These are phyloP conservation scores for Anolis carolinensis DNA, from an alignment of 2,113 vertebrate genomes.

Conservation along the genomic window DNA sequence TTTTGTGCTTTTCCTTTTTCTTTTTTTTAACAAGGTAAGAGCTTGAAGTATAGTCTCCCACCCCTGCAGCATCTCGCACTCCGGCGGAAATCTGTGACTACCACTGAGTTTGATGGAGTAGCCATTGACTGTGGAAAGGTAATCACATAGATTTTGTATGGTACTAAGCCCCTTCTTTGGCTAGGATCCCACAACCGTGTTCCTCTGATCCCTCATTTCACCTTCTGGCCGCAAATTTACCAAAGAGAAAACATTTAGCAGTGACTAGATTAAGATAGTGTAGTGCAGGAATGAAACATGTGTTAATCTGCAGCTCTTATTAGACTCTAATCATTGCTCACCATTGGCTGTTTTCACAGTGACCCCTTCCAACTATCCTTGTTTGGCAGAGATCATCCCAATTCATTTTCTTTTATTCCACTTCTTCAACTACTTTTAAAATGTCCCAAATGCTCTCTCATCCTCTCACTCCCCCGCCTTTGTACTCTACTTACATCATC, in stretches of 20 bases:
- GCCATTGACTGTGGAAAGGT: constrained; percentile 89
- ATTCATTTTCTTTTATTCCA: too few species aligned
- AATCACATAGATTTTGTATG: constrained; percentile 70
- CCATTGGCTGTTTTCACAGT: not conserved
- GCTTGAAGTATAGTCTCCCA: constrained; percentile 85
- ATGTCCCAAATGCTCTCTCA: too few species aligned
- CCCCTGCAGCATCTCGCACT: constrained; percentile 78
- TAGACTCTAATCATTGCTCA: not conserved
- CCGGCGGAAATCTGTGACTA: constrained; percentile 79
- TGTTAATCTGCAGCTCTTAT: not conserved
- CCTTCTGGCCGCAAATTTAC: constrained; percentile 5
- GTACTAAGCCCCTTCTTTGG: constrained; percentile 54
- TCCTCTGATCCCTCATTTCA: constrained; percentile 60
- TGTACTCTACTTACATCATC: too few species aligned
- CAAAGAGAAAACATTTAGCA: not conserved
- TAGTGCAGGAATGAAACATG: not conserved
- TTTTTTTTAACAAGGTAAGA: constrained; percentile 78
- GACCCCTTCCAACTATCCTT: too few species aligned
- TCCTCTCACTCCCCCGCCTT: too few species aligned
- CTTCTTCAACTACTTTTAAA: too few species aligned
- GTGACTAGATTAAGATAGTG: not conserved
- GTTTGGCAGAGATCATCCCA: too few species aligned
- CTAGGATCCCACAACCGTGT: constrained; percentile 48
- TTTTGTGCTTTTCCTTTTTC: constrained; percentile 49
- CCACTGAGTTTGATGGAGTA: constrained; percentile 88